These are phyloP conservation scores for Platyrinchus mystaceus DNA, from an alignment of 2,797 vertebrate genomes.

Conservation along the genomic window DNA sequence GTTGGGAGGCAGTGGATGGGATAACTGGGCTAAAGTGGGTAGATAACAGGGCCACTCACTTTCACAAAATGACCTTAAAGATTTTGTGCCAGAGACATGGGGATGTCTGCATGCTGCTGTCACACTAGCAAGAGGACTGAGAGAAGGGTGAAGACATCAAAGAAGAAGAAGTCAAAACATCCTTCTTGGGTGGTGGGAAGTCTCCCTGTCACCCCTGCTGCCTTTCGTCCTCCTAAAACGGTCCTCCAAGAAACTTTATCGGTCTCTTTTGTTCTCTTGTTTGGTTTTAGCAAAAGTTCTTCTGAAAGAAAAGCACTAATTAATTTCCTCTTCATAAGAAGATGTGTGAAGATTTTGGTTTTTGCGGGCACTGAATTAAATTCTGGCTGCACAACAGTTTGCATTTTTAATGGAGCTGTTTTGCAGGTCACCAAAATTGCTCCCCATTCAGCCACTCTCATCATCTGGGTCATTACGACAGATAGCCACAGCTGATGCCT, in stretches of 20 bases:
- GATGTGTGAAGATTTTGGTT: neutral
- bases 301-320: neutral
- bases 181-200: neutral
- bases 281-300: neutral
- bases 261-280: neutral
- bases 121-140: neutral
- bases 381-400: neutral
- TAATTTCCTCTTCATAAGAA: neutral
- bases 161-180: neutral
- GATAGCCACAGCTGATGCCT: conserved; percentile 29
- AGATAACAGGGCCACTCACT: neutral
- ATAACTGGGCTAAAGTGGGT: neutral
- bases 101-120: neutral
- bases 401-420: conserved; percentile 22
- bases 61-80: neutral
- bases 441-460: conserved; percentile 40
- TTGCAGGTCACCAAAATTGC: conserved; percentile 54
- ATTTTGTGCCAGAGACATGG: neutral
- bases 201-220: neutral
- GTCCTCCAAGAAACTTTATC: neutral
- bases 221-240: neutral
- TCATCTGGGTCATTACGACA: conserved; percentile 4
- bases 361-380: conserved; percentile 15
- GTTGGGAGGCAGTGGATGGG: neutral
- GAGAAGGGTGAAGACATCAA: neutral